A percentile compares a stretch with the other conserved stretches of the same genome.
phyloP scores from a whole-genome alignment of 1,140 invertebrate species.

The Drosophila ananassae region DNA sequence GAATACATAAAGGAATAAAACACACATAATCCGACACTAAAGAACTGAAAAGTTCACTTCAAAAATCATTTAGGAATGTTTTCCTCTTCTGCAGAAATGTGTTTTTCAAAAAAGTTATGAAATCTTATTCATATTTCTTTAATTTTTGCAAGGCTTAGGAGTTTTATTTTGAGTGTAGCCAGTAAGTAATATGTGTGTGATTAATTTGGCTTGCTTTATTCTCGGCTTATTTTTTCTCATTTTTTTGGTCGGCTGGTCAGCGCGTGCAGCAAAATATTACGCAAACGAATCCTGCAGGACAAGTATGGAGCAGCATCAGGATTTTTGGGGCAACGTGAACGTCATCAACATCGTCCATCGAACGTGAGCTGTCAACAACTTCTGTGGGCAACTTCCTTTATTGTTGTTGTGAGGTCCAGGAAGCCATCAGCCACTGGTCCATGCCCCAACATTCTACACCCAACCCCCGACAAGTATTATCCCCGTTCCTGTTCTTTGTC shows the following conservation, averaged over 20 bases:
- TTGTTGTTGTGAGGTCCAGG: slow-evolving; percentile 8
- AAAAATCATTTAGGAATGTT: slow-evolving; percentile 16
- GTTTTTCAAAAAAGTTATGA: background rate
- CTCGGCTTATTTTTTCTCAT: slow-evolving; percentile 29
- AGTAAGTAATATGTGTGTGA: slow-evolving; percentile 76
- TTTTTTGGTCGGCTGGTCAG: slow-evolving; percentile 59
- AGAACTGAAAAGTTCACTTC: background rate
- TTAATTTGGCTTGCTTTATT: slow-evolving; percentile 74
- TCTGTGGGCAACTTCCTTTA: slow-evolving; percentile 20
- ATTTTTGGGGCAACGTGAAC: slow-evolving; percentile 36
- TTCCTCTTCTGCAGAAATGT: background rate
- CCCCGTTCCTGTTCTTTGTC: slow-evolving; percentile 40
- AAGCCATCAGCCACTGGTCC: slow-evolving; percentile 27
- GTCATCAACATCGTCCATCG: slow-evolving; percentile 60
- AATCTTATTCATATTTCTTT: background rate
- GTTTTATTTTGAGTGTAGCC: background rate
- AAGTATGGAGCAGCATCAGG: slow-evolving; percentile 18
- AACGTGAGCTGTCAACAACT: slow-evolving; percentile 81
- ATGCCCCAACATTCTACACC: background rate
- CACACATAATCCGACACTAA: slow-evolving; percentile 3
- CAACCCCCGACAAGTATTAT: background rate
- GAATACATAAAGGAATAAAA: slow-evolving; percentile 4
- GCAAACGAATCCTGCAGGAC: slow-evolving; percentile 47
- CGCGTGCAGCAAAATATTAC: slow-evolving; percentile 65
- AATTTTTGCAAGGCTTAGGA: too few species aligned